Percentiles rank a stretch among this genome's conserved stretches.
These are phyloP conservation scores for Cichladusa arquata DNA, from an alignment of 2,113 vertebrate genomes.

Conservation along the genomic window DNA sequence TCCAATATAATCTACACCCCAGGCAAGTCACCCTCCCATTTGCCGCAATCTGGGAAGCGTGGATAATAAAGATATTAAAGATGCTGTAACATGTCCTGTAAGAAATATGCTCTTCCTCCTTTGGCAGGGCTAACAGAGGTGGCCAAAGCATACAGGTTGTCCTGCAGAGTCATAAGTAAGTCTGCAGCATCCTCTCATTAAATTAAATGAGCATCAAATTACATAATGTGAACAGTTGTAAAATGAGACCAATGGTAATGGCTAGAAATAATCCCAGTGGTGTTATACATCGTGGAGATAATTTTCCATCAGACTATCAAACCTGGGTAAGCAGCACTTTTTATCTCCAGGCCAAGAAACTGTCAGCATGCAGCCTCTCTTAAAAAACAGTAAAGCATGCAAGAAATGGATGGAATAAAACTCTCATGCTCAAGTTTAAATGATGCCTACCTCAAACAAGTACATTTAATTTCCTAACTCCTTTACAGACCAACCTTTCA, in stretches of 20 bases:
- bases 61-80: background rate
- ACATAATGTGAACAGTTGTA: conserved; percentile 41
- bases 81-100: background rate
- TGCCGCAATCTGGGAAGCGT: background rate
- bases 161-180: conserved; percentile 24
- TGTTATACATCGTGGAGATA: background rate
- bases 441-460: background rate
- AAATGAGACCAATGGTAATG: conserved; percentile 27
- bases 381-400: background rate
- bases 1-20: background rate
- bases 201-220: conserved; percentile 54
- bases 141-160: background rate
- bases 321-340: background rate
- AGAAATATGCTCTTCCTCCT: background rate
- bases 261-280: background rate
- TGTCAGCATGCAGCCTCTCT: background rate
- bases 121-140: background rate
- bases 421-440: background rate
- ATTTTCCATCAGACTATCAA: conserved; percentile 11
- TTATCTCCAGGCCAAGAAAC: conserved; percentile 37
- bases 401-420: background rate
- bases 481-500: conserved; percentile 6
- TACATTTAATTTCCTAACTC: background rate
- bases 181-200: conserved; percentile 54
- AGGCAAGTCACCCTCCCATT: background rate